Percentiles rank a stretch among this genome's conserved stretches.
Conservation (phyloP, 2,797 vertebrate species). For the Hoplostethus mediterraneus region DNA sequence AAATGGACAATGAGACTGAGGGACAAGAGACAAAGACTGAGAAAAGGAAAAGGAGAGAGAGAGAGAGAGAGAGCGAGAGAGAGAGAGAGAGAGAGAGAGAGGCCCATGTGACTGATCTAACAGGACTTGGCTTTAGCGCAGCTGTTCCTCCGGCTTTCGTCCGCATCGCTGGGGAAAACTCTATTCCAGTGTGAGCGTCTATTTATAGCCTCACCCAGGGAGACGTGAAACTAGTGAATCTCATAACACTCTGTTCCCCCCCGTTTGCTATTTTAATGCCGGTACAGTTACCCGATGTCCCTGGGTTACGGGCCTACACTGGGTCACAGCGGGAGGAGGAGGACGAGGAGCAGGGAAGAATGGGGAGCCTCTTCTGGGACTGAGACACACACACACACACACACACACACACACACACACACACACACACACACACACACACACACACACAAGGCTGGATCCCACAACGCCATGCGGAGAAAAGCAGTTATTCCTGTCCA, state of each 20-base stretch:
- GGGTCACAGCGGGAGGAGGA: slow-evolving; percentile 53
- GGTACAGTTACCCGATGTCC: slow-evolving; percentile 77
- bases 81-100: slow-evolving; percentile 43
- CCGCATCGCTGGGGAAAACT: slow-evolving; percentile 82
- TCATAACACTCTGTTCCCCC: slow-evolving; percentile 67
- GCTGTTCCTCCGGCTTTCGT: slow-evolving; percentile 83
- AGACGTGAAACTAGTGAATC: slow-evolving; percentile 77
- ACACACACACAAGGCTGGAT: neutral
- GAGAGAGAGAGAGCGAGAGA: slow-evolving; percentile 36
- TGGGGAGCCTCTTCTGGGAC: slow-evolving; percentile 8
- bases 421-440: too few relatives aligned
- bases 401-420: too few relatives aligned
- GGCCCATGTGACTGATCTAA: slow-evolving; percentile 80
- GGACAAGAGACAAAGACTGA: neutral
- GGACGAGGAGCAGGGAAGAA: slow-evolving; percentile 25
- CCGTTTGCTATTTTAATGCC: slow-evolving; percentile 79
- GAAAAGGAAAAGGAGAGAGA: slow-evolving; percentile 3
- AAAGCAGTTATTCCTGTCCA: slow-evolving; percentile 48
- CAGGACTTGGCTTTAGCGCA: slow-evolving; percentile 83
- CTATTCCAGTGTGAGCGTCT: slow-evolving; percentile 79
- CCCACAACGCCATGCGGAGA: slow-evolving; percentile 44
- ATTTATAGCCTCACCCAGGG: slow-evolving; percentile 82
- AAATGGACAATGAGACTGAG: slow-evolving; percentile 36
- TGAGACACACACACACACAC: neutral
- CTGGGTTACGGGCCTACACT: slow-evolving; percentile 66